Evolutionary conservation across 2,888 invertebrate species (phyloP).

Genomic region (Thereva unica): DNA sequence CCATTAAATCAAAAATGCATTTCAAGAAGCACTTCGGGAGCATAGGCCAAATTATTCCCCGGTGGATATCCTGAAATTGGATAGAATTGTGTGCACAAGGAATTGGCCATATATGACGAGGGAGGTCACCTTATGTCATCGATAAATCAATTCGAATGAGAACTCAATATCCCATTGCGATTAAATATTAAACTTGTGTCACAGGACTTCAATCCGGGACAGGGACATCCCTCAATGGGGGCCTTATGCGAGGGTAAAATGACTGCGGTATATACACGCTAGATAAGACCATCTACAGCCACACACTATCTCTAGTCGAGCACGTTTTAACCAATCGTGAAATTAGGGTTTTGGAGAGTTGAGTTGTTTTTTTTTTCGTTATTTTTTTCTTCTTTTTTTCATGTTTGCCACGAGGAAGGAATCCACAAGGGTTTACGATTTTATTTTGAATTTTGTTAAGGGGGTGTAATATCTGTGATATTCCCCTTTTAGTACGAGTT

Average conservation of each 20-base stretch:
- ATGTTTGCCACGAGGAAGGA: too few relatives aligned
- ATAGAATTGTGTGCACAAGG: conserved; percentile 12
- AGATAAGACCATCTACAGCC: not conserved
- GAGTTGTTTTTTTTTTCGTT: conserved; percentile 9
- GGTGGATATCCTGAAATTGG: conserved; percentile 39
- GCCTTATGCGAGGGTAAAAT: not conserved
- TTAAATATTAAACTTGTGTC: conserved; percentile 37
- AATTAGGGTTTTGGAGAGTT: conserved; percentile 28
- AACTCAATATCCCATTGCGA: conserved; percentile 37
- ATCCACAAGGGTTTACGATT: too few relatives aligned
- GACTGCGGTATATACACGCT: not conserved
- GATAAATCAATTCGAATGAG: conserved; percentile 36
- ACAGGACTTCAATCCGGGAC: not conserved
- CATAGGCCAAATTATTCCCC: conserved; percentile 35
- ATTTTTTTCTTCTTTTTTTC: too few relatives aligned
- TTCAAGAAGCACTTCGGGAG: conserved; percentile 37
- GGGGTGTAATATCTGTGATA: too few relatives aligned
- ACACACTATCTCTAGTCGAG: conserved; percentile 8
- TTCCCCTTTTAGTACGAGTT: too few relatives aligned
- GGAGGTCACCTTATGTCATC: conserved; percentile 32
- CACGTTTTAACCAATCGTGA: conserved; percentile 32
- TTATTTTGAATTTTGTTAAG: too few relatives aligned
- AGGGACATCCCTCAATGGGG: not conserved
- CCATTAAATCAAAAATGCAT: conserved; percentile 41
- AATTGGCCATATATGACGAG: conserved; percentile 17